Percentiles rank a stretch among this genome's conserved stretches.
These are phyloP conservation scores for Callopanchax toddi DNA, from an alignment of 2,113 vertebrate species.

Conservation along the genomic window DNA sequence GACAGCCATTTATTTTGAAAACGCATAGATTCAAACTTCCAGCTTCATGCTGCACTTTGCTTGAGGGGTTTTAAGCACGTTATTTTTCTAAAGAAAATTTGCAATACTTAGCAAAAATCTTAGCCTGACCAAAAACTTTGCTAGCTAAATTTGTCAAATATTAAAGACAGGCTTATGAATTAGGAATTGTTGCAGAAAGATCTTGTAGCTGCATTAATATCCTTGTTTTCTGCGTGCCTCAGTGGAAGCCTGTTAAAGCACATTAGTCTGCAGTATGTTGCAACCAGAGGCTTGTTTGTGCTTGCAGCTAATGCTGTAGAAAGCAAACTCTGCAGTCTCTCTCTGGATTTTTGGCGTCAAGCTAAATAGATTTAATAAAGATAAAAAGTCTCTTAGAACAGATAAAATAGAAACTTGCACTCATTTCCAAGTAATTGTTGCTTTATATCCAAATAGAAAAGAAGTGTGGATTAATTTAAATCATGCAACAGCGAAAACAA, in stretches of 20 bases:
- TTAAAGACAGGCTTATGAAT: conserved; percentile 18
- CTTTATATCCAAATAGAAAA: background rate
- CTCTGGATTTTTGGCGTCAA: conserved; percentile 33
- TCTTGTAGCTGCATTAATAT: conserved; percentile 5
- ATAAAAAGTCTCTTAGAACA: conserved; percentile 11
- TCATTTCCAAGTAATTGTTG: conserved; percentile 1
- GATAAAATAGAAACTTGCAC: background rate
- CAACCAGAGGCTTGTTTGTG: conserved; percentile 65
- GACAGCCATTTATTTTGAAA: conserved; percentile 17
- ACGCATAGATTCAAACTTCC: background rate
- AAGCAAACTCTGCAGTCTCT: conserved; percentile 37
- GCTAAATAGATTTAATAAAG: conserved; percentile 39
- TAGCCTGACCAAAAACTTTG: conserved; percentile 7
- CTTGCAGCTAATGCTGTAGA: conserved; percentile 47
- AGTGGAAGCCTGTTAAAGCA: conserved; percentile 25
- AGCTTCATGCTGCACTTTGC: conserved; percentile 11
- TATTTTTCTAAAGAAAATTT: background rate
- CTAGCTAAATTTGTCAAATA: too few relatives aligned
- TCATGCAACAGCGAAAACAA: background rate
- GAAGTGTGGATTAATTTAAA: background rate
- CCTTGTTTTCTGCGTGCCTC: conserved; percentile 9
- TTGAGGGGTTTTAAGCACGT: conserved; percentile 14
- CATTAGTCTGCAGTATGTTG: conserved; percentile 40
- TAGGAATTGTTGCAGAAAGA: conserved; percentile 5
- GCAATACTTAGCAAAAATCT: conserved; percentile 33